phyloP scores from a whole-genome alignment of 1,140 invertebrate genomes.

The Frieseomelitta varia region DNA sequence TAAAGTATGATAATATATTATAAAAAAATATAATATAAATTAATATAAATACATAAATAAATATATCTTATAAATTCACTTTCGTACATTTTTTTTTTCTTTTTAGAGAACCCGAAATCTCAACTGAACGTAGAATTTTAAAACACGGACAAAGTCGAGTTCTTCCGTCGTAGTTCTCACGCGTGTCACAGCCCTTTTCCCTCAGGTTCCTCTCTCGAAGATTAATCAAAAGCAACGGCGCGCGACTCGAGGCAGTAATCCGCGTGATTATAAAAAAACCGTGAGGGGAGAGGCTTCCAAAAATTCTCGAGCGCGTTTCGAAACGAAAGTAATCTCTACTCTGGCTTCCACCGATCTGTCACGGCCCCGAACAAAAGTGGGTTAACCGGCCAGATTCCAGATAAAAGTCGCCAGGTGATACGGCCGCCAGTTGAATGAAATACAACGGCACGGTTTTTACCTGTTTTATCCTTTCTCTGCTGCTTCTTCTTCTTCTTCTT shows the following conservation, averaged over 20 bases:
- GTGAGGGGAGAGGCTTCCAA: not conserved
- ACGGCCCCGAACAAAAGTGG: conserved; percentile 39
- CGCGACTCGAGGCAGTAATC: not conserved
- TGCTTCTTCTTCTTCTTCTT: not conserved
- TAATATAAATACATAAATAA: too few species aligned
- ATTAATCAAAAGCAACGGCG: conserved; percentile 6
- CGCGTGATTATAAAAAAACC: conserved; percentile 15
- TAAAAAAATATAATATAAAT: too few species aligned
- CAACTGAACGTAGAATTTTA: too few species aligned
- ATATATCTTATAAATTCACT: too few species aligned
- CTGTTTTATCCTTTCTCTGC: conserved; percentile 13
- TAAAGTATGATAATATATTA: too few species aligned
- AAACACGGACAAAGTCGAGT: too few species aligned
- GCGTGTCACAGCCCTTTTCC: too few species aligned
- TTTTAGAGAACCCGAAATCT: too few species aligned
- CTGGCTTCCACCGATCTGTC: conserved; percentile 22
- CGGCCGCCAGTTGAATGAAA: conserved; percentile 19
- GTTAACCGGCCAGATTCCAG: conserved; percentile 49
- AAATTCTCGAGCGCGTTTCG: conserved; percentile 21
- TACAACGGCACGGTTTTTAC: conserved; percentile 43
- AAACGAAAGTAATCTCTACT: conserved; percentile 19
- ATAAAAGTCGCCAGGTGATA: conserved; percentile 50
- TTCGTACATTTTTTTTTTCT: too few species aligned
- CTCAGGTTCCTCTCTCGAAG: not conserved
- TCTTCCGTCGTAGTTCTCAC: not conserved